These are phyloP conservation scores for Tyria jacobaeae DNA, from an alignment of 2,888 invertebrate species.

Conservation along the genomic window DNA sequence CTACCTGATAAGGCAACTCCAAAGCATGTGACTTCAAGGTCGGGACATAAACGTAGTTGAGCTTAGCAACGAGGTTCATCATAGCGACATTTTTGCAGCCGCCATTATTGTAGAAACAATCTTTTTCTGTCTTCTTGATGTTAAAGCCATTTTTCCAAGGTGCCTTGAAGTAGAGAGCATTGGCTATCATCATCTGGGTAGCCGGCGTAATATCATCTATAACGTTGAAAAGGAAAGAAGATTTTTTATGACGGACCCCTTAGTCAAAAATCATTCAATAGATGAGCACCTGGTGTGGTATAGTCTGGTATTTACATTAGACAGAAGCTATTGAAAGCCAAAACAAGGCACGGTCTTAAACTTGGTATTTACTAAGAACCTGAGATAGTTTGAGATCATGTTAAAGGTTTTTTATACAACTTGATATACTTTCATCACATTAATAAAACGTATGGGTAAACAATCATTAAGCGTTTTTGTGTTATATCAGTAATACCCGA, in stretches of 20 bases:
- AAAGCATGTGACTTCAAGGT: constrained; percentile 87
- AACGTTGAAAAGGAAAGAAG: constrained; percentile 40
- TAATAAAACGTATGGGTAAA: too few relatives aligned
- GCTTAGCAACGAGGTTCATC: constrained; percentile 87
- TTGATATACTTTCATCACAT: too few relatives aligned
- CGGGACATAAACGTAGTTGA: constrained; percentile 86
- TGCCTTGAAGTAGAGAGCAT: constrained; percentile 90
- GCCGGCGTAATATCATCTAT: constrained; percentile 79
- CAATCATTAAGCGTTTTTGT: too few relatives aligned
- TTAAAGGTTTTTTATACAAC: too few relatives aligned
- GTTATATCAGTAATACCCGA: too few relatives aligned
- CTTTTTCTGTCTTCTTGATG: constrained; percentile 71
- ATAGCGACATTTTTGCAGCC: constrained; percentile 83
- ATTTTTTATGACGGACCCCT: background rate
- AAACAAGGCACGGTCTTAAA: too few relatives aligned
- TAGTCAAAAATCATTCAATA: background rate
- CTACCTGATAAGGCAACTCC: constrained; percentile 89
- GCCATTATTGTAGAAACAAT: constrained; percentile 83
- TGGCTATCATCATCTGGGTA: constrained; percentile 85
- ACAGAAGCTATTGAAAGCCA: background rate
- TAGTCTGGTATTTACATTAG: background rate
- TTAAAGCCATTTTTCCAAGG: constrained; percentile 87
- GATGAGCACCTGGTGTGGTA: background rate
- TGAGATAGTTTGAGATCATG: too few relatives aligned
- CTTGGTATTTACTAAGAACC: too few relatives aligned